Percentiles rank a stretch among this genome's conserved stretches.
These are phyloP conservation scores for Poeciliopsis infans DNA, from an alignment of 2,797 vertebrate genomes.

Conservation along the genomic window DNA sequence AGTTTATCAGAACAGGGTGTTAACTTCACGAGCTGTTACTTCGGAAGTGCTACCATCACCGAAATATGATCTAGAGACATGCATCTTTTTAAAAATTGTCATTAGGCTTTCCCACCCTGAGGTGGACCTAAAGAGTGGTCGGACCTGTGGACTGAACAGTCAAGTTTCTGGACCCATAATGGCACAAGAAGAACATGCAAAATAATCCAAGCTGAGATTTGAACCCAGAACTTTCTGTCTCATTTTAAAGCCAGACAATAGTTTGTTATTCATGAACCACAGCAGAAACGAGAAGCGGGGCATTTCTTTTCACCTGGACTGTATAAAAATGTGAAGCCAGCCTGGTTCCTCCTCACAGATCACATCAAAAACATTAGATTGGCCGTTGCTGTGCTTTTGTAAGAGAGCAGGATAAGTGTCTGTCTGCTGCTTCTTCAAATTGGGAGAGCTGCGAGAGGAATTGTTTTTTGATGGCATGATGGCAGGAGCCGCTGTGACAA, in stretches of 20 bases:
- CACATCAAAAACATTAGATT: conserved; percentile 46
- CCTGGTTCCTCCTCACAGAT: conserved; percentile 37
- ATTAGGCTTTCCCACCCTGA: no score
- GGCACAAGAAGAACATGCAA: background rate
- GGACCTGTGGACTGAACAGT: no score
- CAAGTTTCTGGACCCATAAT: no score
- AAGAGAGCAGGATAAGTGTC: conserved; percentile 56
- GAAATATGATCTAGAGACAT: no score
- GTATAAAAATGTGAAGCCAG: background rate
- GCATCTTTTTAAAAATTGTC: no score
- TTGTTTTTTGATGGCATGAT: conserved; percentile 58
- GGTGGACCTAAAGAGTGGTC: no score
- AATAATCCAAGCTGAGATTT: background rate
- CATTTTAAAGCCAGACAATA: background rate
- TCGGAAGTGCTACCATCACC: no score
- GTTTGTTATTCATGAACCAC: background rate
- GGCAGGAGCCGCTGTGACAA: conserved; percentile 55
- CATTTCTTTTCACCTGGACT: background rate
- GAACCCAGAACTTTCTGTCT: background rate
- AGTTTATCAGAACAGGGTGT: no score
- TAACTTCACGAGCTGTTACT: no score
- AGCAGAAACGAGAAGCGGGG: background rate
- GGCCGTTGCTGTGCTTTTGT: conserved; percentile 30
- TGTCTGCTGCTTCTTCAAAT: conserved; percentile 52
- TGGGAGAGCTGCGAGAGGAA: conserved; percentile 56